Evolutionary conservation across 2,113 vertebrate species (phyloP).

Genomic region (Epinephelus cyanopodus): DNA sequence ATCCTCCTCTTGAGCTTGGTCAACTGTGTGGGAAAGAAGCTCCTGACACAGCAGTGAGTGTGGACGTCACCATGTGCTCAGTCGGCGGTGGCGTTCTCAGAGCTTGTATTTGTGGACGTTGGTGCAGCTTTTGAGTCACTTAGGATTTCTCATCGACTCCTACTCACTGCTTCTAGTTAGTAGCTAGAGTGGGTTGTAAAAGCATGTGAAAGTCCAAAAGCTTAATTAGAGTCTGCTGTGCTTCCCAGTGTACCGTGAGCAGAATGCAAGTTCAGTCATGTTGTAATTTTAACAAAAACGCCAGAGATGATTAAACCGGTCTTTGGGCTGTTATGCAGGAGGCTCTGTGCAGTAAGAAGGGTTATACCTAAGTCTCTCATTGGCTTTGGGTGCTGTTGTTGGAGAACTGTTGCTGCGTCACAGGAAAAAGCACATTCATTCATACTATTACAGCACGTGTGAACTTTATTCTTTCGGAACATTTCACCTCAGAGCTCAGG

Average conservation of each 20-base stretch:
- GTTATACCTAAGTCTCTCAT: slow-evolving; percentile 15
- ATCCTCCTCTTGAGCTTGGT: slow-evolving; percentile 33
- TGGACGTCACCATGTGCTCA: slow-evolving; percentile 55
- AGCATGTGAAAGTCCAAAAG: slow-evolving; percentile 22
- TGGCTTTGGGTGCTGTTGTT: slow-evolving; percentile 4
- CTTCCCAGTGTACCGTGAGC: background rate
- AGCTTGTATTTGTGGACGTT: slow-evolving; percentile 51
- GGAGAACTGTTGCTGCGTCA: background rate
- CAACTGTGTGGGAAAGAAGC: slow-evolving; percentile 55
- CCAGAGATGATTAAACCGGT: slow-evolving; percentile 18
- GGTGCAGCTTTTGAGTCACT: slow-evolving; percentile 43
- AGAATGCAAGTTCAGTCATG: slow-evolving; percentile 41
- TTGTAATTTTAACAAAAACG: slow-evolving; percentile 23
- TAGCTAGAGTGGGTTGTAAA: slow-evolving; percentile 19
- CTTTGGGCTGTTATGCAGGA: slow-evolving; percentile 1
- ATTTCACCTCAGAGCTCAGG: slow-evolving; percentile 30
- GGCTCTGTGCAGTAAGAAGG: background rate
- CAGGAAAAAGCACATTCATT: slow-evolving; percentile 17
- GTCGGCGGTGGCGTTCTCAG: slow-evolving; percentile 44
- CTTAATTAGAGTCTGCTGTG: slow-evolving; percentile 5
- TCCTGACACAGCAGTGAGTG: slow-evolving; percentile 54
- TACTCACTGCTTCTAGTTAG: slow-evolving; percentile 5
- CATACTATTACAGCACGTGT: slow-evolving; percentile 1
- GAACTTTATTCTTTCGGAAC: slow-evolving; percentile 28
- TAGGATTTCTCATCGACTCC: slow-evolving; percentile 38